Base-by-base conservation (phyloP, 2,113 vertebrate species). In the Hippocampus barbouri region DNA sequence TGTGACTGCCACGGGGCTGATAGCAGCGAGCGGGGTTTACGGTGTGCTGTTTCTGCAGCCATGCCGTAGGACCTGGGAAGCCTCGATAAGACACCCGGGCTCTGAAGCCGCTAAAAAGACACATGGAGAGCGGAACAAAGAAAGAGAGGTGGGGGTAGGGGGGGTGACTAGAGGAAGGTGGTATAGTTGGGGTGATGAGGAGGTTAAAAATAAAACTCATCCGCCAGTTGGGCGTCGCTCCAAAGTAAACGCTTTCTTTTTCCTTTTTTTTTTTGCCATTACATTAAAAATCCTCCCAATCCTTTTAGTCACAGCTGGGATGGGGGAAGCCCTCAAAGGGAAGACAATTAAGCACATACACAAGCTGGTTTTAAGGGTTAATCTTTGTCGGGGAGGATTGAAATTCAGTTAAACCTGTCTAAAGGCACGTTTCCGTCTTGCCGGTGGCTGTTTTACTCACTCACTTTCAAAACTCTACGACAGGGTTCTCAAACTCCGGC, bases 291-390 rank as follows among this genome's bases (percentile, higher is more conserved):
- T 86, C 78, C 79, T 75, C 74, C 79, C 73, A 90, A 91, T 92
- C 90, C 89, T 72, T 87, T 93, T 92, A 90, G 90, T 90, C 86
- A 90, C 90, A 89, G 88, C 73, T 71, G 85, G 79, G 80, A 83
- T 85, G 79, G 87, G 70, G 81, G 82, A 88, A 86, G 64, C 77
- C 81, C 83, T 88, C 72, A 86, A 73, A 86, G 82, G 30, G 75
- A 68, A 80, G 77, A 75, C 74, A 73, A 73, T 79, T 81, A 73
- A 74, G 21, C 73, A 68, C 67, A 49, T 66, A 20, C 64, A 49
- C 23, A 40, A 66, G 16, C 9, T 67, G 61, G 51, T 51, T 74
- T 78, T 78, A 68, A 75, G 57, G 73, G 75, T 85, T 82, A 56
- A 74, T 87, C 72, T 79, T 79, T 79, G 68, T 79, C 71, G 67